phyloP scores from a whole-genome alignment of 2,888 invertebrate genomes.

The Cerastis rubricosa region DNA sequence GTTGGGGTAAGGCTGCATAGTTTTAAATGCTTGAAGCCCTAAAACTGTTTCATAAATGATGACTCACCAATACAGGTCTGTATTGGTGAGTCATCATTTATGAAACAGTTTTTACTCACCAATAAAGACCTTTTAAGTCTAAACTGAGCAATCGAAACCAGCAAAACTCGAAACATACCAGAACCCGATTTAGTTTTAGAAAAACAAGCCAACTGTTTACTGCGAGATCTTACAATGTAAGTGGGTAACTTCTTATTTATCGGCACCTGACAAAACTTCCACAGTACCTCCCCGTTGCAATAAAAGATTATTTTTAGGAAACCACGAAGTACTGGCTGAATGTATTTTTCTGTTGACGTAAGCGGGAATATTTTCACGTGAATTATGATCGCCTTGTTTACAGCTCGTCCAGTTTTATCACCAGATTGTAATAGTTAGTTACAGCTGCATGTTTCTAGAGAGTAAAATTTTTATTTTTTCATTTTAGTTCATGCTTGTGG shows the following conservation, averaged over 20 bases:
- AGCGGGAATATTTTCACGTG: slow-evolving; percentile 70
- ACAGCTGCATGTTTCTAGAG: slow-evolving; percentile 24
- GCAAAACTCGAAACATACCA: slow-evolving; percentile 22
- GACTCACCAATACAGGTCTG: slow-evolving; percentile 20
- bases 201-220: slow-evolving; percentile 63
- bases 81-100: slow-evolving; percentile 16
- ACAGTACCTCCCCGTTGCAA: slow-evolving; percentile 47
- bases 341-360: slow-evolving; percentile 74
- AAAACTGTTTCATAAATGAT: background rate
- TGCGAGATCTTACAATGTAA: slow-evolving; percentile 61
- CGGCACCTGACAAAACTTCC: slow-evolving; percentile 61
- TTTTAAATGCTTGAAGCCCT: background rate
- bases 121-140: background rate
- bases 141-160: slow-evolving; percentile 15
- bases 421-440: slow-evolving; percentile 44
- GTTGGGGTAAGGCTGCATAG: slow-evolving; percentile 4
- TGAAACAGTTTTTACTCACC: background rate
- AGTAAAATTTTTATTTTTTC: too few species aligned
- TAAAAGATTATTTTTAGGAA: slow-evolving; percentile 69
- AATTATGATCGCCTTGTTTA: slow-evolving; percentile 67
- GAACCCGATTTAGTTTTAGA: slow-evolving; percentile 34
- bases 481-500: too few species aligned
- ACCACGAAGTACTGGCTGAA: slow-evolving; percentile 62
- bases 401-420: slow-evolving; percentile 59
- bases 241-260: slow-evolving; percentile 65